Evolutionary conservation across 2,888 invertebrate genomes (phyloP).

Genomic region (Lasioglossum calceatum): DNA sequence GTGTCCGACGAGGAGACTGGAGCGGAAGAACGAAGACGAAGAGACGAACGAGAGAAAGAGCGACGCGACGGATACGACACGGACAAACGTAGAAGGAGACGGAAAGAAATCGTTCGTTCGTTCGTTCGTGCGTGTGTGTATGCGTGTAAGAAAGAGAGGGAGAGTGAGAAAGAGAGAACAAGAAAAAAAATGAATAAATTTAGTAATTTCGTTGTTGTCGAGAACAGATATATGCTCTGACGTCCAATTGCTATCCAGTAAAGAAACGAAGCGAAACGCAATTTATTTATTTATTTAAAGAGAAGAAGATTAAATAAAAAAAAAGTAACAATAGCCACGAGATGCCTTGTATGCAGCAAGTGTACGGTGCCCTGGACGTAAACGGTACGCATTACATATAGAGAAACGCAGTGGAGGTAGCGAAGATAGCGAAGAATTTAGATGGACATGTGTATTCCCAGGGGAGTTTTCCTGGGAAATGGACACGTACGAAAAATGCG

Average conservation of each 20-base stretch:
- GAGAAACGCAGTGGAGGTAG: conserved; percentile 33
- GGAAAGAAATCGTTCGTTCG: not conserved
- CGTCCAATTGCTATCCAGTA: conserved; percentile 76
- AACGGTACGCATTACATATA: conserved; percentile 42
- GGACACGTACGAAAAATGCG: conserved; percentile 35
- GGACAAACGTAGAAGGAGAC: not conserved
- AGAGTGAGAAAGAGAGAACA: not conserved
- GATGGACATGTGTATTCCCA: conserved; percentile 43
- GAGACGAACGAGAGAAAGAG: not conserved
- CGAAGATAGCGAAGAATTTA: not conserved
- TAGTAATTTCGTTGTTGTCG: conserved; percentile 70
- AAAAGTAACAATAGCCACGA: conserved; percentile 81
- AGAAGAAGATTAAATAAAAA: conserved; percentile 65
- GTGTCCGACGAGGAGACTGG: not conserved
- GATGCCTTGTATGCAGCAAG: conserved; percentile 82
- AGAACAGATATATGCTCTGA: conserved; percentile 69
- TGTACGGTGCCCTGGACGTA: conserved; percentile 78
- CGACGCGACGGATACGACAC: not conserved
- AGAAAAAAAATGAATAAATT: conserved; percentile 48
- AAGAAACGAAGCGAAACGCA: conserved; percentile 70
- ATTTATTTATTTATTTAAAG: conserved; percentile 81
- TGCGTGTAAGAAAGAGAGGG: not conserved
- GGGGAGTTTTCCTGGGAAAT: conserved; percentile 19
- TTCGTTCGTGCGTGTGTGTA: not conserved
- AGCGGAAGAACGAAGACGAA: conserved; percentile 18